phyloP scores from a whole-genome alignment of 2,888 invertebrate species.

The Odontocerum albicorne region DNA sequence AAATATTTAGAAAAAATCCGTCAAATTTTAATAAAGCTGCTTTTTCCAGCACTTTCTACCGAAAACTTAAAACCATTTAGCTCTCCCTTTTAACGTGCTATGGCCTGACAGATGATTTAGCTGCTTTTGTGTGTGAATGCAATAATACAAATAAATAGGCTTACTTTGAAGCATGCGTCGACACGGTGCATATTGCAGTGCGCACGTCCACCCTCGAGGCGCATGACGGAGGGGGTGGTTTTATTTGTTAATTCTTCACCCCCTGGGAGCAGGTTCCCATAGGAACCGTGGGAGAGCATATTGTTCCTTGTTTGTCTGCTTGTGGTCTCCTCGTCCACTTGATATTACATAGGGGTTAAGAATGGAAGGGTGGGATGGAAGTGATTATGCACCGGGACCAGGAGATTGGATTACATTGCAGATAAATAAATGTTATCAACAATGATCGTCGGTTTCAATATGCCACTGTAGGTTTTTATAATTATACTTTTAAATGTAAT shows the following conservation, averaged over 20 bases:
- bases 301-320: constrained; percentile 18
- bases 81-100: neutral
- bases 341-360: neutral
- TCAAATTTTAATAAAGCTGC: no score
- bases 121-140: neutral
- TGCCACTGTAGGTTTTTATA: no score
- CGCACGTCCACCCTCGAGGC: constrained; percentile 7
- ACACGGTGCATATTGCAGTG: constrained; percentile 26
- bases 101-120: neutral
- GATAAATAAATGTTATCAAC: neutral
- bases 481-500: no score
- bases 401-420: neutral
- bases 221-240: constrained; percentile 15
- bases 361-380: neutral
- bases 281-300: constrained; percentile 30
- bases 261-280: constrained; percentile 23
- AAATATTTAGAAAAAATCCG: no score
- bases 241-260: constrained; percentile 15
- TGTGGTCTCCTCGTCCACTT: neutral
- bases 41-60: no score
- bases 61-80: no score
- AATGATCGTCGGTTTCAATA: no score
- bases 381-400: neutral
- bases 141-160: constrained; percentile 12
- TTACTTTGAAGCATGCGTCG: constrained; percentile 14